These are phyloP conservation scores for Drosophila ironensis DNA, from an alignment of 1,140 invertebrate species.

Conservation along the genomic window DNA sequence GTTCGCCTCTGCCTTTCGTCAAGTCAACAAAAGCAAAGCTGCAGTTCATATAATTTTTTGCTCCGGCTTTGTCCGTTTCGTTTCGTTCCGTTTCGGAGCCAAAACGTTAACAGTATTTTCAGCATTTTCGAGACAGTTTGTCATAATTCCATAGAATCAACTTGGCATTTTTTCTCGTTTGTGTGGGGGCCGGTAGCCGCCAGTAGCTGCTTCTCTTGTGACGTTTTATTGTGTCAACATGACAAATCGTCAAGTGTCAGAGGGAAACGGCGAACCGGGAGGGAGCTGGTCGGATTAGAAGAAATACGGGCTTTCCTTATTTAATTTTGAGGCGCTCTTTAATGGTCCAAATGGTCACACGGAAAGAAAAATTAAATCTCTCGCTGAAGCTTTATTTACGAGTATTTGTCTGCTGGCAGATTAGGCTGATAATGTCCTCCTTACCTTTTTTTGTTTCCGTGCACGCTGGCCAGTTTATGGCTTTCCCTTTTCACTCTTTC, in stretches of 20 bases:
- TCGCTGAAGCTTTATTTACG: no score
- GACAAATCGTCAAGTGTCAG: conserved; percentile 74
- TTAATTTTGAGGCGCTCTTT: conserved; percentile 59
- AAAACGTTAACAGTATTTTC: conserved; percentile 78
- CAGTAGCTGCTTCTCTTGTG: conserved; percentile 27
- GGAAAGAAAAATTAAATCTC: no score
- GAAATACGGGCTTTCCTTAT: conserved; percentile 44
- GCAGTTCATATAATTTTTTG: conserved; percentile 54
- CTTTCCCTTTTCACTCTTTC: conserved; percentile 2
- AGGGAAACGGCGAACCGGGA: not conserved
- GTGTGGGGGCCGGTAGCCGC: no score
- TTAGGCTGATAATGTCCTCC: no score
- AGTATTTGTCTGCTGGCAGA: no score
- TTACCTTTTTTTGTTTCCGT: no score
- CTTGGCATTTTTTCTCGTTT: conserved; percentile 32
- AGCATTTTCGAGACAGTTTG: conserved; percentile 79
- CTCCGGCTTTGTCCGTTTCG: conserved; percentile 27
- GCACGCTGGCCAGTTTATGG: no score
- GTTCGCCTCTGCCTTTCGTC: conserved; percentile 41
- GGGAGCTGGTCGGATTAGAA: not conserved
- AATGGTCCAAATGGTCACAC: conserved; percentile 51
- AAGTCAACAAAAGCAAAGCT: conserved; percentile 59
- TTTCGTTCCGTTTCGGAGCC: conserved; percentile 20
- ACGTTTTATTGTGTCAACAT: conserved; percentile 76
- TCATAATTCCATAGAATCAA: conserved; percentile 76